Percentiles rank a stretch among this genome's conserved stretches.
Conservation (phyloP, 1,140 invertebrate genomes). For the Asobara japonica region DNA sequence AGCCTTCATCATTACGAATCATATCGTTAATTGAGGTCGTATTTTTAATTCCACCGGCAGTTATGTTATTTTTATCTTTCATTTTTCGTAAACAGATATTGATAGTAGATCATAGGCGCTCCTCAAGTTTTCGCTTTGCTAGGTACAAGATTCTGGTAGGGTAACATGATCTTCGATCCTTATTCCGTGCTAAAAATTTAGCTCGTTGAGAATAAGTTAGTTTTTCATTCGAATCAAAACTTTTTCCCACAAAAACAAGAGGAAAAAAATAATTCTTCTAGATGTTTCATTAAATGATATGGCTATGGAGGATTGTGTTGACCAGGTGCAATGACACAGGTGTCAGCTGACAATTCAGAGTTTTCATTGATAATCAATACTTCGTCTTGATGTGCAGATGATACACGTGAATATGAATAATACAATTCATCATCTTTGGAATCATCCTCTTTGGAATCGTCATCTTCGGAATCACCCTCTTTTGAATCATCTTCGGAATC, state of each 20-base stretch:
- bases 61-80: too few species aligned
- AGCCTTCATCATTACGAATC: slow-evolving; percentile 30
- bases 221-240: slow-evolving; percentile 9
- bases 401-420: too few species aligned
- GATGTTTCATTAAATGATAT: too few species aligned
- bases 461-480: neutral
- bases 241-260: slow-evolving; percentile 22
- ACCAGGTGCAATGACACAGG: too few species aligned
- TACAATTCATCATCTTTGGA: too few species aligned
- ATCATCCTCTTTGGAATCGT: neutral
- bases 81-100: too few species aligned
- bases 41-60: neutral
- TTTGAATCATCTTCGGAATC: neutral
- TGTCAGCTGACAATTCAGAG: too few species aligned
- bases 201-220: slow-evolving; percentile 21
- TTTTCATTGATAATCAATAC: too few species aligned
- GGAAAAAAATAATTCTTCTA: slow-evolving; percentile 40
- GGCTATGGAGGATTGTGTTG: too few species aligned
- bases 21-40: slow-evolving; percentile 21
- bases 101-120: neutral
- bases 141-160: slow-evolving; percentile 41
- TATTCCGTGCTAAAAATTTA: slow-evolving; percentile 71
- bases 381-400: too few species aligned
- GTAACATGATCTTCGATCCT: slow-evolving; percentile 61
- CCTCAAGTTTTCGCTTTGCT: slow-evolving; percentile 27